Evolutionary conservation across 1,140 invertebrate species (phyloP), one percentile per base, ranked within the genome.

Genomic region (Temnothorax longispinosus): DNA sequence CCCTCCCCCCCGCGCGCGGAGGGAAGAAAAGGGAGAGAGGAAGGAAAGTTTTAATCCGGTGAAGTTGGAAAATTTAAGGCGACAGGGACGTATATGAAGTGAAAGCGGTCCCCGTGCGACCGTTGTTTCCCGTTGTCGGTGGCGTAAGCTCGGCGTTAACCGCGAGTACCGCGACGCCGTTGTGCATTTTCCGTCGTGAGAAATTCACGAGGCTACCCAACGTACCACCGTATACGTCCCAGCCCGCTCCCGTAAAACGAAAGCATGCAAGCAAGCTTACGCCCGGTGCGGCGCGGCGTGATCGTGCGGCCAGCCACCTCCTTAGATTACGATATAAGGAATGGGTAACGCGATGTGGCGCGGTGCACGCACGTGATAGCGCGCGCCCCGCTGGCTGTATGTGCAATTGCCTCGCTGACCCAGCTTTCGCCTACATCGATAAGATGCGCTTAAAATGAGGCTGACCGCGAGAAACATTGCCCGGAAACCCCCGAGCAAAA

Each of bases 301-400:
- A 90, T 88, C 90, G 87, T 82, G 87, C 90, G 93, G 92, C 91
- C 92, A 92, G 91, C 91, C 91, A 93, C 93, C 93, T 93, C 90
- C 92, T 93, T 93, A 94, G 91, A 93, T 94, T 93, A 93, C 93
- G 93, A 93, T 93, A 93, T 94, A 94, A 94, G 89, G 90, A 93
- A 93, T 89, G 89, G 91, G 87, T 91, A 94, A 92, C 91, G 90
- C 92, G 89, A 93, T 88, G 91, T 93, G 90, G 90, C 90, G 90
- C 90, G 76, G 82, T 86, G 85, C 92, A 92, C 92, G 93, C 93
- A 93, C 89, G 82, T 87, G 88, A 93, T 93, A 93, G 91, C 65
- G 41, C 65, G 58, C 65, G 58, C 52, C 47, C 44, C n/a, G 64
- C 58, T 56, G 71, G 64, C 58, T 50, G 71, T 47, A 81, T 65